Evolutionary conservation across 2,797 vertebrate genomes (phyloP).

Genomic region (Phoxinus dragarum): DNA sequence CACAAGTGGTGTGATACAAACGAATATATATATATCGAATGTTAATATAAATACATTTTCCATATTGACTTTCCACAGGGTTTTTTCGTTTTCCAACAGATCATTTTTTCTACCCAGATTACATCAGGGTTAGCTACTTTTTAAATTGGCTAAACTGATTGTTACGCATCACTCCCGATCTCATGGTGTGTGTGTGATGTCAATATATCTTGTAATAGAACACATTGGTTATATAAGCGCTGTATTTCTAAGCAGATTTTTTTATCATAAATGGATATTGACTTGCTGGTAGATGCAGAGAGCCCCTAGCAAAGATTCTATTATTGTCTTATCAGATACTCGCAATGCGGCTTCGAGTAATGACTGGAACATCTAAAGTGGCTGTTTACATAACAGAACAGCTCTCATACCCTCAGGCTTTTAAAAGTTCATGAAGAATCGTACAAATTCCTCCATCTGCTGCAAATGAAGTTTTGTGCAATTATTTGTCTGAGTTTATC

Average conservation of each 20-base stretch:
- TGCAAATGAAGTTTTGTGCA: constrained; percentile 43
- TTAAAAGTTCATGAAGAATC: constrained; percentile 42
- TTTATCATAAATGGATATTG: constrained; percentile 6
- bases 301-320: constrained; percentile 27
- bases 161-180: neutral
- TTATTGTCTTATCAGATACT: constrained; percentile 44
- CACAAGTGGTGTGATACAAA: no score
- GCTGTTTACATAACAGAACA: constrained; percentile 42
- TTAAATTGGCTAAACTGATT: neutral
- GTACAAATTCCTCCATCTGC: constrained; percentile 35
- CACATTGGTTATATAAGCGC: constrained; percentile 9
- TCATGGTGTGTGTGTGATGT: neutral
- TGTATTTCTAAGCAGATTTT: constrained; percentile 11
- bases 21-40: no score
- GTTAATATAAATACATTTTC: neutral
- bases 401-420: constrained; percentile 25
- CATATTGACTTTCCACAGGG: neutral
- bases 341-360: constrained; percentile 1
- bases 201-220: neutral
- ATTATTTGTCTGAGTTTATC: constrained; percentile 30
- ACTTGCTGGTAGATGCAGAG: constrained; percentile 36
- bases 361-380: constrained; percentile 38
- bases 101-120: neutral
- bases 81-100: neutral
- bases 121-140: neutral